A percentile compares a stretch with the other conserved stretches of the same genome.
These are phyloP conservation scores for Sebastes kiyomatsui DNA, from an alignment of 2,797 vertebrate genomes.

Conservation along the genomic window DNA sequence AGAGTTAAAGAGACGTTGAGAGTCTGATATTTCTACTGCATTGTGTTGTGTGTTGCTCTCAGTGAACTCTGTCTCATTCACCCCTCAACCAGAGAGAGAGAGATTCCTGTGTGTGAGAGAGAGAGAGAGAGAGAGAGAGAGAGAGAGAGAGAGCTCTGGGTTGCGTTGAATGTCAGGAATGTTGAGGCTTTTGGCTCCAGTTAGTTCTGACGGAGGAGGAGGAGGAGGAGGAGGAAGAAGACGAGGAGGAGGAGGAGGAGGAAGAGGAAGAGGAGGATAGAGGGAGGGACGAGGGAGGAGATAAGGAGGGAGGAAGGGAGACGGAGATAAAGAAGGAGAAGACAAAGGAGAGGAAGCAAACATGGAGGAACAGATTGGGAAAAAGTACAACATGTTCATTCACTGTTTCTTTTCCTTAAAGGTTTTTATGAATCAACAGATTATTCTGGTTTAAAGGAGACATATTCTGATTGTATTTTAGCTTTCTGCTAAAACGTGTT, in stretches of 20 bases:
- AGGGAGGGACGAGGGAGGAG: neutral
- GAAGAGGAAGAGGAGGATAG: neutral
- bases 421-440: no score
- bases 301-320: neutral
- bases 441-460: no score
- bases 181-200: conserved; percentile 71
- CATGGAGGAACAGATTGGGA: neutral
- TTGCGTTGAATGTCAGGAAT: conserved; percentile 79
- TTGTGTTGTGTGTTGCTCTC: conserved; percentile 40
- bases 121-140: conserved; percentile 13
- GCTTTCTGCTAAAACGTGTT: no score
- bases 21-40: neutral
- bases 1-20: neutral
- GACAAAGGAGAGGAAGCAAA: conserved; percentile 3
- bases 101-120: neutral
- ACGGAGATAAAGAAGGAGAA: conserved; percentile 1
- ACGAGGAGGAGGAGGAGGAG: no score
- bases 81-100: conserved; percentile 4
- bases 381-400: neutral
- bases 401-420: no score
- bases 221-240: neutral
- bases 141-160: conserved; percentile 41
- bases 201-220: conserved; percentile 56
- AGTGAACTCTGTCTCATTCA: conserved; percentile 62
- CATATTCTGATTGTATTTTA: no score